Percentiles rank a stretch among this genome's conserved stretches.
These are phyloP conservation scores for Neogobius melanostomus DNA, from an alignment of 2,113 vertebrate species.

Conservation along the genomic window DNA sequence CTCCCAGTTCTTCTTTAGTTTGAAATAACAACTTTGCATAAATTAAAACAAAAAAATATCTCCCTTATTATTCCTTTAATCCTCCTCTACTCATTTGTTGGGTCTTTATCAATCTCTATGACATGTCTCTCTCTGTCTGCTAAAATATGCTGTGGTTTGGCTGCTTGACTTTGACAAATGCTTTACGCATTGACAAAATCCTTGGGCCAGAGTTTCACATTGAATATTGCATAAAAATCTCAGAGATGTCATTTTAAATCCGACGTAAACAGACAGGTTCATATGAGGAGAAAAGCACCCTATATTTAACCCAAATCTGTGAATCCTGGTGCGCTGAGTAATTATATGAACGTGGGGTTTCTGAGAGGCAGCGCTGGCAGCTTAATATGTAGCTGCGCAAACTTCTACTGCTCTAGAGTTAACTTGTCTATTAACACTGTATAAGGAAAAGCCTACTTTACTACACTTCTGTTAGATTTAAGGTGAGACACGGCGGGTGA, in stretches of 20 bases:
- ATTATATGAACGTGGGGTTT: background rate
- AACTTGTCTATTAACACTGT: background rate
- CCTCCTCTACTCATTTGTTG: too few relatives aligned
- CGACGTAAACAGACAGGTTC: background rate
- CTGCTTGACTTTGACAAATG: background rate
- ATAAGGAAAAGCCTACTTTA: background rate
- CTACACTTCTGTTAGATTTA: too few relatives aligned
- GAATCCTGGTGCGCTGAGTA: background rate
- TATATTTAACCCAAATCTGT: slow-evolving; percentile 8
- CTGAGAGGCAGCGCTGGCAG: background rate
- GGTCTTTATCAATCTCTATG: too few relatives aligned
- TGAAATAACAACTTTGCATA: too few relatives aligned
- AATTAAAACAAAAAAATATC: too few relatives aligned
- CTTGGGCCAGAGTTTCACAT: background rate
- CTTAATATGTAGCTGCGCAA: background rate
- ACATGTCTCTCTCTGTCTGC: background rate
- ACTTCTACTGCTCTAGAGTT: background rate
- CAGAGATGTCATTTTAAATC: background rate
- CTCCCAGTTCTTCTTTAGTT: too few relatives aligned
- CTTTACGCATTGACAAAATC: background rate
- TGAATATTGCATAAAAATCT: background rate
- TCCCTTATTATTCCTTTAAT: too few relatives aligned
- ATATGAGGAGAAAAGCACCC: background rate
- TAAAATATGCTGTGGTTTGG: background rate
- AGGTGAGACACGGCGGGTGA: too few relatives aligned